Evolutionary conservation across 2,797 vertebrate species (phyloP), one percentile per base, ranked within the genome.

Genomic region (Notolabrus celidotus): DNA sequence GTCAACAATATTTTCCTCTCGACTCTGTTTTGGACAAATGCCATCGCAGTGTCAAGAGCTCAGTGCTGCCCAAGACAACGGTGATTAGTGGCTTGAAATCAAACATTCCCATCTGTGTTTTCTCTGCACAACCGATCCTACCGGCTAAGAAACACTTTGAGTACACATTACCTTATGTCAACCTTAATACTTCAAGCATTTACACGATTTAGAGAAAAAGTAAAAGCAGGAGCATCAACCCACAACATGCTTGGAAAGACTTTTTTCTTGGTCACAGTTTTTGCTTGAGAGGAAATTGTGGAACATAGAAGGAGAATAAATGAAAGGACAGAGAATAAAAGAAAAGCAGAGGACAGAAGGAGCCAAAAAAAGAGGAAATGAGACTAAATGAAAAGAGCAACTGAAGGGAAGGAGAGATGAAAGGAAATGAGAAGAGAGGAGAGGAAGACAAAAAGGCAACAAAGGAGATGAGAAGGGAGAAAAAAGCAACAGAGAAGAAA

Each of bases 41-140:
- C 75, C 77, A 77, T 77, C 10, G 0, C 41, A 41, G 54, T 49
- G 65, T 82, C 54, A 51, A 69, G 61, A 53, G 64, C 71, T 69
- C 51, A 9, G 56, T 11, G 46, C 50, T 51, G 61, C 56, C 62
- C 53, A 46, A 55, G 71, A 83, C 61, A 63, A 68, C 70, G 51
- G 63, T 57, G 69, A 86, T 86, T 74, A 80, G 67, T 70, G 60
- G 65, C 49, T 50, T 68, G 19, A 82, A 82, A 72, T 82, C 62
- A 77, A 73, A 71, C 58, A 29, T 23, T 68, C 31, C 62, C 52
- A 67, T 73, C 70, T 72, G 69, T n/a, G 49, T 38, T 53, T 60
- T 47, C 56, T 58, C 38, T 39, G 39, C 33, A 17, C 51, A 57
- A 52, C 55, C 46, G 34, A 0, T 38, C 59, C 25, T 15, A 12